Conservation (phyloP, 1,140 invertebrate species). For the Cecropterus lyciades region DNA sequence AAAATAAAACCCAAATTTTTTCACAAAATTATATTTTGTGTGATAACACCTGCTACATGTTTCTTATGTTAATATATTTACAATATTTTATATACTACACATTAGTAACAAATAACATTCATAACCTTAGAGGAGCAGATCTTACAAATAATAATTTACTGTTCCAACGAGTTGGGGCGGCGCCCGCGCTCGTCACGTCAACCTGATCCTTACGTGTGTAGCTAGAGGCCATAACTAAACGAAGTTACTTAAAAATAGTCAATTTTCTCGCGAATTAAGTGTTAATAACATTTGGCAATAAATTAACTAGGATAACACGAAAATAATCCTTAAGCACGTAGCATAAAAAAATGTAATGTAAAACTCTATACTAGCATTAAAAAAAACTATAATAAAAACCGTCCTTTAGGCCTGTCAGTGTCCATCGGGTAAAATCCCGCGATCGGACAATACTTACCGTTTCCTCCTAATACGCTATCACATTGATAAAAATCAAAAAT, state of each 20-base stretch:
- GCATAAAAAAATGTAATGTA: slow-evolving; percentile 60
- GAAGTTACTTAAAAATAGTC: slow-evolving; percentile 46
- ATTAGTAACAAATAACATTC: slow-evolving; percentile 85
- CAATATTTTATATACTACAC: slow-evolving; percentile 84
- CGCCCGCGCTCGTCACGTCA: slow-evolving; percentile 22
- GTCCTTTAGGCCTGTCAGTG: slow-evolving; percentile 58
- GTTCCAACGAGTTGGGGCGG: slow-evolving; percentile 34
- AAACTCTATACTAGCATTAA: slow-evolving; percentile 58
- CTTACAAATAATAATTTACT: slow-evolving; percentile 71
- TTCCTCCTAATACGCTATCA: slow-evolving; percentile 55
- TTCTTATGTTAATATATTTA: slow-evolving; percentile 82
- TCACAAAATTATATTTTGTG: slow-evolving; percentile 86
- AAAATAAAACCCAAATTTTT: slow-evolving; percentile 69
- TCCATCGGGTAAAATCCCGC: slow-evolving; percentile 15
- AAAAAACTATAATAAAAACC: slow-evolving; percentile 69
- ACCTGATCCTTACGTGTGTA: slow-evolving; percentile 31
- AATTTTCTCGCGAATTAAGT: slow-evolving; percentile 59
- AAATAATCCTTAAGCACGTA: slow-evolving; percentile 69
- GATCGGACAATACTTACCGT: slow-evolving; percentile 19
- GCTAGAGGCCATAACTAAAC: slow-evolving; percentile 47
- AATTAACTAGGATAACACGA: slow-evolving; percentile 79
- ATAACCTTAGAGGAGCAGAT: slow-evolving; percentile 81
- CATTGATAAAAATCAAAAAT: slow-evolving; percentile 55
- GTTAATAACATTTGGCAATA: slow-evolving; percentile 83
- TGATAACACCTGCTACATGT: slow-evolving; percentile 84